These are phyloP conservation scores for Ceyx cyanopectus DNA, from an alignment of 2,113 vertebrate genomes.

Conservation along the genomic window DNA sequence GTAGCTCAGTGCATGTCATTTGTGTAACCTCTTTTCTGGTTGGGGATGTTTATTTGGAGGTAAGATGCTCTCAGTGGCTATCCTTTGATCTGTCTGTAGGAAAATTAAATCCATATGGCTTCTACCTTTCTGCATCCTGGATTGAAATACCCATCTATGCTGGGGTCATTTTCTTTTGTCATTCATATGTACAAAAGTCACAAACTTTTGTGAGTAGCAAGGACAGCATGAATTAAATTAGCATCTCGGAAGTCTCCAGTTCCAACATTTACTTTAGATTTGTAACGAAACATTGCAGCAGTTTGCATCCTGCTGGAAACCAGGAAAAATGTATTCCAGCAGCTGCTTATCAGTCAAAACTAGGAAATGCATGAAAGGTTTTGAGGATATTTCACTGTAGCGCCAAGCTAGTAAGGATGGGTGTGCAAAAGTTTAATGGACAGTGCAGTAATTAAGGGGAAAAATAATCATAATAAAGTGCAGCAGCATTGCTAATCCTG, in stretches of 20 bases:
- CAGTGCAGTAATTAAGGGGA: neutral
- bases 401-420: neutral
- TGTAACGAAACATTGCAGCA: neutral
- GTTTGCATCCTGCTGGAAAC: neutral
- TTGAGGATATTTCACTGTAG: neutral
- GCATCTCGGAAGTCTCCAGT: neutral
- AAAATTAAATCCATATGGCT: constrained; percentile 32
- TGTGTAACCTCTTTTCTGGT: constrained; percentile 34
- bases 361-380: neutral
- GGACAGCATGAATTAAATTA: neutral
- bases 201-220: neutral
- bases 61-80: neutral
- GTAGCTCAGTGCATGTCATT: neutral
- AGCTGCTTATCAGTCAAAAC: rapidly evolving
- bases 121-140: neutral
- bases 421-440: neutral
- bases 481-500: neutral
- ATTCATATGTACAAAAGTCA: neutral
- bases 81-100: constrained; percentile 42
- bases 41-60: constrained; percentile 31
- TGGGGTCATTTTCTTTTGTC: neutral
- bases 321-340: neutral
- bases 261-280: neutral
- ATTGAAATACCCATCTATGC: neutral
- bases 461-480: neutral